Evolutionary conservation across 2,113 vertebrate species (phyloP).

Genomic region (Patagioenas fasciata): DNA sequence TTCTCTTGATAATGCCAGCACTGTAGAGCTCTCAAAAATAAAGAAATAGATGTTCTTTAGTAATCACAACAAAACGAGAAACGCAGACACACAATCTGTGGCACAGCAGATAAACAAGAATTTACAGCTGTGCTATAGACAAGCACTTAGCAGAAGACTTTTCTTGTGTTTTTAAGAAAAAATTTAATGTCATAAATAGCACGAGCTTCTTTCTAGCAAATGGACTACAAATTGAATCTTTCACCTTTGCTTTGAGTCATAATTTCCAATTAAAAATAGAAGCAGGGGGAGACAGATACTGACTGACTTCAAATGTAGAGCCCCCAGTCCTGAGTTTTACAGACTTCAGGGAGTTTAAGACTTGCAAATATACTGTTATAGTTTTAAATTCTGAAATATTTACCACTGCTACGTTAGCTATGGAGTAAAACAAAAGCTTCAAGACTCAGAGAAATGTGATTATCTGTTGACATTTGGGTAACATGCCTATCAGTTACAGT

Average conservation of each 20-base stretch:
- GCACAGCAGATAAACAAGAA: constrained; percentile 41
- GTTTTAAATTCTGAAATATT: not conserved
- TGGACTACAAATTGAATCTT: not conserved
- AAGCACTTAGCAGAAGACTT: not conserved
- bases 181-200: not conserved
- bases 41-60: not conserved
- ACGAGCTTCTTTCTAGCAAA: not conserved
- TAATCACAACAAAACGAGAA: constrained; percentile 41
- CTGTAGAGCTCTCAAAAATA: not conserved
- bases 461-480: not conserved
- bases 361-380: not conserved
- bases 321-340: not conserved
- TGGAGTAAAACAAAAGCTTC: not conserved
- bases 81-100: not conserved
- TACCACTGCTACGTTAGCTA: not conserved
- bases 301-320: not conserved
- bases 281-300: not conserved
- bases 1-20: constrained; percentile 53
- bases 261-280: constrained; percentile 16
- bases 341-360: not conserved
- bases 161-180: not conserved
- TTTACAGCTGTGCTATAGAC: not conserved
- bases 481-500: not conserved
- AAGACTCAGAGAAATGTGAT: not conserved
- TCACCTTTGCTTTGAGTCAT: not conserved